Evolutionary conservation across 2,797 vertebrate species (phyloP), one percentile per base, ranked within the genome.

Genomic region (Pseudotriccus pelzelni): DNA sequence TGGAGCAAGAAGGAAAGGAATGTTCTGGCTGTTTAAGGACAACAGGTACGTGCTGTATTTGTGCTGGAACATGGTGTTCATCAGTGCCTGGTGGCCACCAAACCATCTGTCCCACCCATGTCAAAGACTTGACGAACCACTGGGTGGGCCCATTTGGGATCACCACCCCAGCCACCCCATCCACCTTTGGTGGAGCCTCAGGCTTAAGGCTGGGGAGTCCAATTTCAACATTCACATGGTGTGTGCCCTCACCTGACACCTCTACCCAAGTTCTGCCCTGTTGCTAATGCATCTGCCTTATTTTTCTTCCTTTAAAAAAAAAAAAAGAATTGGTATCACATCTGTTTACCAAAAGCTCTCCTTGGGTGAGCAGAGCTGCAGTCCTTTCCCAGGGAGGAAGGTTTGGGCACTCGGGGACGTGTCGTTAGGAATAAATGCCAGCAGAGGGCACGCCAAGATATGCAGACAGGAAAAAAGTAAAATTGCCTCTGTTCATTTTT

Each of bases 371-470:
- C 53, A 47, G 64, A 78, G 68, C 15, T 47, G 34, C 50, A n/a
- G n/a, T n/a, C n/a, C 0, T 49, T 46, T 77, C 56, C 44, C n/a
- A 3, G 53, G 8, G 2, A 36, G 21, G 36, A 36, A 22, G 37
- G 23, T 34, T 2, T 8, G 74, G 73, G 37, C 32, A 2, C n/a
- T 3, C 0, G 6, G 32, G 1, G 10, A 32, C 19, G 27, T 77
- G 91, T 62, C 19, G 4, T 92, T 79, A 41, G 73, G 55, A 62
- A 14, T 6, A 76, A 67, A 32, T 8, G 58, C 97, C 98, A 97
- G 97, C 94, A 98, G 98, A 96, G 97, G 97, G 97, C 97, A 97
- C 92, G 56, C 84, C 41, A n/a, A 81, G 94, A 96, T 30, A 70
- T 0, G 19, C 64, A 85, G 46, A 95, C 2, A 58, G 60, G 16